These are phyloP conservation scores for Poecilia wingei DNA, from an alignment of 2,797 vertebrate species.

Conservation along the genomic window DNA sequence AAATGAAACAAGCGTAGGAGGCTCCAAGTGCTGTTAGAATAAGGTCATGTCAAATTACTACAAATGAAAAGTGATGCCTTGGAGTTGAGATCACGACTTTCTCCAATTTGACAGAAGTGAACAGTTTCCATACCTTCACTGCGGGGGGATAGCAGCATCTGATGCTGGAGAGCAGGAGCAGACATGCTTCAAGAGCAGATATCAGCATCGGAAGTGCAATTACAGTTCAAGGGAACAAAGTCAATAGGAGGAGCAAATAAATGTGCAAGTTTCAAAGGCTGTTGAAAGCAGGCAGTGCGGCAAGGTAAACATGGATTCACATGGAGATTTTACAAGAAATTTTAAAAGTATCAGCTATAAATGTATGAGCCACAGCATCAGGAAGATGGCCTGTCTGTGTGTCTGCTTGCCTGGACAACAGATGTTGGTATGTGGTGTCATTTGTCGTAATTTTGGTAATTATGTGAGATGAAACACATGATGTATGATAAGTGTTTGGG, in stretches of 20 bases:
- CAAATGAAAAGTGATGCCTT: slow-evolving; percentile 38
- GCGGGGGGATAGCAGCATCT: slow-evolving; percentile 6
- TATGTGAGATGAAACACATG: neutral
- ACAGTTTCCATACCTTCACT: neutral
- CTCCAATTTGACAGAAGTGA: slow-evolving; percentile 31
- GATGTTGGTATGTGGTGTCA: neutral
- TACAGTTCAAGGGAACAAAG: slow-evolving; percentile 35
- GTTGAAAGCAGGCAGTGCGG: neutral
- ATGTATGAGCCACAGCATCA: neutral
- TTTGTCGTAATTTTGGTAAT: neutral
- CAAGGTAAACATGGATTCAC: neutral
- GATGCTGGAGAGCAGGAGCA: neutral
- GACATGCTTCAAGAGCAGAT: slow-evolving; percentile 15
- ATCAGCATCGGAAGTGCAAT: slow-evolving; percentile 12
- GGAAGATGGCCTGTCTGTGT: neutral
- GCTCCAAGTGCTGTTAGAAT: slow-evolving; percentile 3
- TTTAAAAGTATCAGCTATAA: neutral
- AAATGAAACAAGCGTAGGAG: slow-evolving; percentile 30
- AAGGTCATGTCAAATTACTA: slow-evolving; percentile 34
- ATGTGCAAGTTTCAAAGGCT: neutral
- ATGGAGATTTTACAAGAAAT: neutral
- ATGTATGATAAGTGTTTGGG: neutral
- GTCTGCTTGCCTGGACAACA: neutral
- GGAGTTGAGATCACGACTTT: slow-evolving; percentile 24
- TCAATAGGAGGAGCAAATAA: slow-evolving; percentile 23